These are phyloP conservation scores for Pomatostomus ruficeps DNA, from an alignment of 2,113 vertebrate genomes.

Conservation along the genomic window DNA sequence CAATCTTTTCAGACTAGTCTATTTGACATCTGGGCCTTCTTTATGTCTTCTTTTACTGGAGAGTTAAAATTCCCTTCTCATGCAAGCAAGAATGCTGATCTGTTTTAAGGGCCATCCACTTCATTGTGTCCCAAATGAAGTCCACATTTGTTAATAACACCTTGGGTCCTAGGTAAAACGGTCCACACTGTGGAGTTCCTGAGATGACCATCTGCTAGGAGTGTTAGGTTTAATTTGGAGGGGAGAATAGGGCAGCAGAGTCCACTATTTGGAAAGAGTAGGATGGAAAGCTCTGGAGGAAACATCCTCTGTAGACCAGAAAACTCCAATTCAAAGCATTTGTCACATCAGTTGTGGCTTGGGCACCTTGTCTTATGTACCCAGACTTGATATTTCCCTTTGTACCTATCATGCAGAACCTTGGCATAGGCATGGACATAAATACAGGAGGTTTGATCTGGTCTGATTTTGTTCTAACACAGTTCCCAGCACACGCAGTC, in stretches of 20 bases:
- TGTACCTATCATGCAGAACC: accelerated
- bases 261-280: background rate
- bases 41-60: background rate
- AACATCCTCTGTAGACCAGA: background rate
- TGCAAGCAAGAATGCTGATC: background rate
- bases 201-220: background rate
- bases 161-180: background rate
- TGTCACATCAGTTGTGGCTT: background rate
- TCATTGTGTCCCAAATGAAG: background rate
- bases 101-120: background rate
- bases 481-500: background rate
- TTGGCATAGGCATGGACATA: background rate
- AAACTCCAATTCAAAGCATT: background rate
- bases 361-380: background rate
- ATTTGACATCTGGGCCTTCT: background rate
- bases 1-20: background rate
- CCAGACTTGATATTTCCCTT: background rate
- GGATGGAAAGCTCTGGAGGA: background rate
- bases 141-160: background rate
- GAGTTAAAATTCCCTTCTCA: background rate
- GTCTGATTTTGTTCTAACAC: background rate
- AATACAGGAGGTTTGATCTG: background rate
- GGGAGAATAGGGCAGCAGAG: background rate
- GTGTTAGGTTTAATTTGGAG: background rate
- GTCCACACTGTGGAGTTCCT: background rate